These are phyloP conservation scores for Rhineura floridana DNA, from an alignment of 2,113 vertebrate genomes.

Conservation along the genomic window DNA sequence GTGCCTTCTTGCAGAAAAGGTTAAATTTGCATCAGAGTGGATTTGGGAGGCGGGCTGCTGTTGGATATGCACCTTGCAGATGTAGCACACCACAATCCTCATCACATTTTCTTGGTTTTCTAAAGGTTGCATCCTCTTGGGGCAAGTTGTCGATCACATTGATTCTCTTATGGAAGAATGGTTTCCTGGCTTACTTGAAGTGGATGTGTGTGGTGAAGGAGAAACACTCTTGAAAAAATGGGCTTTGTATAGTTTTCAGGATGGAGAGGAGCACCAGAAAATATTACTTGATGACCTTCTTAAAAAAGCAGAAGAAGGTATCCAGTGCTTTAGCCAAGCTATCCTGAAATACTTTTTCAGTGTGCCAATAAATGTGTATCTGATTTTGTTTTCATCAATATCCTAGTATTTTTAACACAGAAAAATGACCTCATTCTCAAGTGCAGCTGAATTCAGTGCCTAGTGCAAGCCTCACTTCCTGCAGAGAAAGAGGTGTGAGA, in stretches of 20 bases:
- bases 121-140: constrained; percentile 89
- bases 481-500: no score
- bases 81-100: not conserved
- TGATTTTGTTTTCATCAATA: fast-evolving
- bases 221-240: constrained; percentile 95
- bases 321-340: not conserved
- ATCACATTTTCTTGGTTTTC: constrained; percentile 34
- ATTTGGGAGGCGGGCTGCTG: constrained; percentile 9
- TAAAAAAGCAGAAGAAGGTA: constrained; percentile 84
- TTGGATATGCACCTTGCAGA: not conserved
- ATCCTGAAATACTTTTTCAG: not conserved
- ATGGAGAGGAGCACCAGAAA: constrained; percentile 85
- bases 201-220: constrained; percentile 90
- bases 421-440: not conserved
- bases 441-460: no score
- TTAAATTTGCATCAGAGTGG: constrained; percentile 63
- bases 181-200: constrained; percentile 92
- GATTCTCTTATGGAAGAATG: constrained; percentile 98
- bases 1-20: constrained; percentile 95
- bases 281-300: constrained; percentile 93
- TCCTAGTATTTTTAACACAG: not conserved
- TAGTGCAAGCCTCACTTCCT: no score
- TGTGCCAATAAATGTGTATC: not conserved
- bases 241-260: constrained; percentile 92
- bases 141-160: constrained; percentile 95